Evolutionary conservation across 1,140 invertebrate species (phyloP).

Genomic region (Wasmannia auropunctata): DNA sequence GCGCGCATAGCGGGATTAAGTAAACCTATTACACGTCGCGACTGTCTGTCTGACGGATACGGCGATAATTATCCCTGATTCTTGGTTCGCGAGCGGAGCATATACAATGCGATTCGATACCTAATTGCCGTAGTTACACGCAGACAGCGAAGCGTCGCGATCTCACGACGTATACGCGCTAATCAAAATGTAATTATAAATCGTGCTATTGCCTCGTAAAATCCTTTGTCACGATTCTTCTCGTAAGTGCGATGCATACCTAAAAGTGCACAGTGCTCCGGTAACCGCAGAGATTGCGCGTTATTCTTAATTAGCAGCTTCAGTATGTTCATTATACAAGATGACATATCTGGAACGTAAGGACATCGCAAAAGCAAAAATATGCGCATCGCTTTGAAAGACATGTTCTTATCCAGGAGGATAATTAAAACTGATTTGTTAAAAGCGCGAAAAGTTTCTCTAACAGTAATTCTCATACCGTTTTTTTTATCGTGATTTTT

Average conservation of each 20-base stretch:
- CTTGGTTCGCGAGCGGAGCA: slow-evolving; percentile 4
- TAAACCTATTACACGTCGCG: slow-evolving; percentile 47
- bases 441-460: neutral
- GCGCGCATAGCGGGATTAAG: slow-evolving; percentile 13
- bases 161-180: neutral
- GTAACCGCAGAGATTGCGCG: neutral
- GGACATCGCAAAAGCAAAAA: neutral
- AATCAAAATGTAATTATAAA: slow-evolving; percentile 30
- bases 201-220: neutral
- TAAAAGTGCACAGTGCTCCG: neutral
- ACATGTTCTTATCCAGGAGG: neutral
- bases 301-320: neutral
- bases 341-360: neutral
- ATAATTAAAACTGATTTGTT: slow-evolving; percentile 6
- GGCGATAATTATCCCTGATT: slow-evolving; percentile 45
- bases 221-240: slow-evolving; percentile 11
- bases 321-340: neutral
- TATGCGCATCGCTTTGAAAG: neutral
- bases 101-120: slow-evolving; percentile 33
- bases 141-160: neutral
- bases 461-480: neutral
- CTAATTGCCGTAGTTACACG: slow-evolving; percentile 29
- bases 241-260: neutral
- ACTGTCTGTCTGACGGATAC: slow-evolving; percentile 21
- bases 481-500: neutral